Conservation (phyloP, 2,888 invertebrate genomes). For the Laspeyria flexula region DNA sequence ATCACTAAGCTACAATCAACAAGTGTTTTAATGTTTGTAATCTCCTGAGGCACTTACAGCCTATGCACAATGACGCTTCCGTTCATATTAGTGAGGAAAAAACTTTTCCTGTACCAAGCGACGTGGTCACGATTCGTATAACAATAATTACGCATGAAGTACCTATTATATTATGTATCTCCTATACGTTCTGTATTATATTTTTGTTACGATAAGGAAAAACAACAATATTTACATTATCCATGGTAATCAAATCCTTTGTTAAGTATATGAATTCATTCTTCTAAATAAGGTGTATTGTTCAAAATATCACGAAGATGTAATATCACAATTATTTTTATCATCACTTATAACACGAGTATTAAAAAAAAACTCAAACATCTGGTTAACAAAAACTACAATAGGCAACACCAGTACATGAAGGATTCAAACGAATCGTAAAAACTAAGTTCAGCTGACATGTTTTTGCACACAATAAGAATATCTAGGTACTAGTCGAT, state of each 20-base stretch:
- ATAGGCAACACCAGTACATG: neutral
- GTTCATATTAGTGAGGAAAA: slow-evolving; percentile 58
- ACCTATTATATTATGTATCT: slow-evolving; percentile 12
- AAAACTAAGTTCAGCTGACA: neutral
- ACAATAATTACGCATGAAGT: slow-evolving; percentile 49
- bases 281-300: too few relatives aligned
- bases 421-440: neutral
- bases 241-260: too few relatives aligned
- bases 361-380: neutral
- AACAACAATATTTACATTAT: neutral
- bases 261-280: too few relatives aligned
- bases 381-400: too few relatives aligned
- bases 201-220: neutral
- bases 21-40: slow-evolving; percentile 70
- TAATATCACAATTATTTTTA: too few relatives aligned
- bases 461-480: neutral
- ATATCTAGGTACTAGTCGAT: neutral
- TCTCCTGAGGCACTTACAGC: slow-evolving; percentile 60
- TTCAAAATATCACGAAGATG: neutral
- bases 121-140: slow-evolving; percentile 56
- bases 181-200: slow-evolving; percentile 8
- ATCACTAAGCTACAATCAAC: slow-evolving; percentile 67
- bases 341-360: too few relatives aligned
- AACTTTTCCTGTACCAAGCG: slow-evolving; percentile 56
- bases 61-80: slow-evolving; percentile 68